phyloP scores from a whole-genome alignment of 2,113 vertebrate genomes.

The Barbus barbus region DNA sequence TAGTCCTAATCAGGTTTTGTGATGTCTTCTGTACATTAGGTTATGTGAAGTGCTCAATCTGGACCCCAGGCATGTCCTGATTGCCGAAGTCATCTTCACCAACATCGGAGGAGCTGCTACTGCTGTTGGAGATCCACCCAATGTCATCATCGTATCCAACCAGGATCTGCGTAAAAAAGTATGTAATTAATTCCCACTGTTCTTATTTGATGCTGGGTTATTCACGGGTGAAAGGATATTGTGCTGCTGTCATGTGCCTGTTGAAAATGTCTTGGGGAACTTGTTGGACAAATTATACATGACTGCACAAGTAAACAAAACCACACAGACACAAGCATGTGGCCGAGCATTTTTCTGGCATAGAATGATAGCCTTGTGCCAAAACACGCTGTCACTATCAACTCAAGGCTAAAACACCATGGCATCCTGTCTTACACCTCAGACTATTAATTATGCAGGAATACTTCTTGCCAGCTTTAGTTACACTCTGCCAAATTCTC shows the following conservation, averaged over 20 bases:
- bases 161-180: conserved; percentile 87
- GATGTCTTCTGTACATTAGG: conserved; percentile 67
- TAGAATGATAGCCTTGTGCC: conserved; percentile 15
- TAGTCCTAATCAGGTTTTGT: not conserved
- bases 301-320: conserved; percentile 13
- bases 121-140: conserved; percentile 97
- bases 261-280: not conserved
- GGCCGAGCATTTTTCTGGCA: conserved; percentile 12
- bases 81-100: conserved; percentile 98
- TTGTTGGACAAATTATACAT: conserved; percentile 10
- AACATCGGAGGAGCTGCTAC: conserved; percentile 98
- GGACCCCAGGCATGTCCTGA: conserved; percentile 94
- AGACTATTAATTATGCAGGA: conserved; percentile 39
- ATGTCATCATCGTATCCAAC: conserved; percentile 97
- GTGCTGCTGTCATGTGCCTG: not conserved
- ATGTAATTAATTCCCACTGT: conserved; percentile 58
- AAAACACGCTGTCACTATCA: conserved; percentile 5
- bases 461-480: conserved; percentile 28
- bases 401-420: conserved; percentile 14
- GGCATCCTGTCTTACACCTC: conserved; percentile 33
- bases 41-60: conserved; percentile 98
- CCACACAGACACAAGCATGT: conserved; percentile 7
- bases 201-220: not conserved
- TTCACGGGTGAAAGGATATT: conserved; percentile 3
- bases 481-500: conserved; percentile 23